Base-by-base conservation (phyloP, 1,140 invertebrate genomes). In the Stegodyphus dumicola region DNA sequence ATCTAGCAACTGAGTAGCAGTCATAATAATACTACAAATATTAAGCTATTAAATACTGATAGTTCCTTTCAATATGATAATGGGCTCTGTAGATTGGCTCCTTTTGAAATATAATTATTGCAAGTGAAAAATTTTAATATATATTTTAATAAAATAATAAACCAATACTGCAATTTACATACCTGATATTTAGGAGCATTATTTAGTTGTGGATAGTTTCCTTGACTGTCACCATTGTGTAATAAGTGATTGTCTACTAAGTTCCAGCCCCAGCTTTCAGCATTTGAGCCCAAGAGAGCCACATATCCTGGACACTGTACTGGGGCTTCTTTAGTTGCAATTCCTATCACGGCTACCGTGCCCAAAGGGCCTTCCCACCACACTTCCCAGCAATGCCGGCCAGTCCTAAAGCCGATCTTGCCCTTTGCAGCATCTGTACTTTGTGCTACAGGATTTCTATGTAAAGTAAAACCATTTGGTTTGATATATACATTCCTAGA, bases 191-290 rank as follows among this genome's bases (percentile, higher is more conserved):
- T 98, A 18, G 97, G 97, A 87, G 97, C 96, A 93, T 99, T 99
- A 90, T 98, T 99, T 83, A 99, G 91, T 51, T 96, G 91, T 52
- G 98, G 98, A 93, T 98, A 99, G 91, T 95, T 97, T 85, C 97
- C 97, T 91, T 98, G 95, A 87, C 94, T 95, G 91, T 98, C 96
- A 74, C 98, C 98, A 93, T 99, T 99, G 90, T 99, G 98, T 88
- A 99, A 91, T 71, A 99, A 93, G 92, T 96, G 94, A 93, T 99
- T 99, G 91, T 99, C 98, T 17, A 99, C 97, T 85, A 99, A 93
- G 93, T 99, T 99, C 98, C 98, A 99, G 6, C 98, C 98, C 98
- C 98, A 99, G 88, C 97, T 98, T 90, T 99, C 95, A 90, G 98
- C 96, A 92, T 99, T 97, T 67, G 95, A 96, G 33, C 98, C 98